Evolutionary conservation across 2,113 vertebrate species (phyloP).

Genomic region (Xiphophorus couchianus): DNA sequence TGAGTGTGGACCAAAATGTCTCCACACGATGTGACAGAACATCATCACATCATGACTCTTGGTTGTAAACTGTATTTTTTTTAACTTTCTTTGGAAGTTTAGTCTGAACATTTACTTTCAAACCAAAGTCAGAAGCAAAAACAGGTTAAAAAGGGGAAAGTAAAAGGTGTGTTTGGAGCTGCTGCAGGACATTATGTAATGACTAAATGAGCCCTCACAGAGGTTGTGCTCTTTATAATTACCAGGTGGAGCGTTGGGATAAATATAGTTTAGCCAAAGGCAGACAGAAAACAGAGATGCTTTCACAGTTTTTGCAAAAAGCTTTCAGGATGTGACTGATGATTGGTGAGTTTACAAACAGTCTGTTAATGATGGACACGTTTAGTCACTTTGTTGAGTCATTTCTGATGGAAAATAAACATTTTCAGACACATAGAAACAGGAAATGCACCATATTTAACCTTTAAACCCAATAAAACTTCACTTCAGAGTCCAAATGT

Average conservation of each 20-base stretch:
- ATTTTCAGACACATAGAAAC: background rate
- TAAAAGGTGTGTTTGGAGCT: background rate
- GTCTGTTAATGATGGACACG: background rate
- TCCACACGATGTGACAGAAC: background rate
- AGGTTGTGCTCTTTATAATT: constrained; percentile 2
- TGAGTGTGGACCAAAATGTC: background rate
- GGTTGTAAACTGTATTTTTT: background rate
- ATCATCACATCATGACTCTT: too few relatives aligned
- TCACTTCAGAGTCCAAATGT: background rate
- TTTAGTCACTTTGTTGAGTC: too few relatives aligned
- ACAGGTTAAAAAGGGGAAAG: background rate
- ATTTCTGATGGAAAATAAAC: too few relatives aligned
- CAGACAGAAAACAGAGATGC: background rate
- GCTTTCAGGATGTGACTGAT: background rate
- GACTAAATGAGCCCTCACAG: background rate
- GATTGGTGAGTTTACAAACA: background rate
- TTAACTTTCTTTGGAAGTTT: background rate
- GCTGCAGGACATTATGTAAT: background rate
- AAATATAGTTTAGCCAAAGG: constrained; percentile 7
- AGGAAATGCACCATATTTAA: background rate
- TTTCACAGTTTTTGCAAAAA: background rate
- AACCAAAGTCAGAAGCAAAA: background rate
- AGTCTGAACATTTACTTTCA: background rate
- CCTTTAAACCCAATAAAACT: background rate
- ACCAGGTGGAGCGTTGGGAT: constrained; percentile 6